phyloP scores from a whole-genome alignment of 2,797 vertebrate species.

The Paguma larvata region DNA sequence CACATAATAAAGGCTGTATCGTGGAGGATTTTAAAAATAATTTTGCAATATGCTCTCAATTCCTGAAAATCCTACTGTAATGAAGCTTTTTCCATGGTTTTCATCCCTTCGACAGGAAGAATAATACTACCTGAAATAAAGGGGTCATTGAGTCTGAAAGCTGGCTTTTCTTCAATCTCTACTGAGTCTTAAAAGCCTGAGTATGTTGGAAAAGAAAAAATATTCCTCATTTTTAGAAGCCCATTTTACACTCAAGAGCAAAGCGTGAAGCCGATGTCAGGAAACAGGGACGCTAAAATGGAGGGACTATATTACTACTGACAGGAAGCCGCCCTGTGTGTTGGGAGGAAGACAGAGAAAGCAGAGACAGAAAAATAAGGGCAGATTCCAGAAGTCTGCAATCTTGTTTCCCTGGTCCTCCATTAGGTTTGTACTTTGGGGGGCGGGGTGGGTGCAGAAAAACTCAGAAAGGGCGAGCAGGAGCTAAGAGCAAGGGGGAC shows the following conservation, averaged over 20 bases:
- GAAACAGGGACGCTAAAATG: neutral
- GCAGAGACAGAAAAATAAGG: neutral
- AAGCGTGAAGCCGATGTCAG: neutral
- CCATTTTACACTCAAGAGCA: neutral
- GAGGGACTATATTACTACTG: too few species aligned
- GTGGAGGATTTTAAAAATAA: neutral
- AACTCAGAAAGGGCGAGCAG: too few species aligned
- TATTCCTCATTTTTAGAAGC: neutral
- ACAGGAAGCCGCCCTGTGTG: neutral
- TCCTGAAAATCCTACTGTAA: neutral
- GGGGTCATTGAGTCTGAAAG: neutral
- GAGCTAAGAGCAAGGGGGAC: neutral
- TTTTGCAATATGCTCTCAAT: neutral
- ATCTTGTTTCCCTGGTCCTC: too few species aligned
- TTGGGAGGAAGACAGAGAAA: neutral
- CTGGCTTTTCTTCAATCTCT: neutral
- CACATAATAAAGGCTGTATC: neutral
- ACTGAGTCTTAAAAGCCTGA: neutral
- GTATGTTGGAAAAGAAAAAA: neutral
- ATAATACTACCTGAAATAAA: neutral
- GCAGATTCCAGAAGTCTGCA: accelerated
- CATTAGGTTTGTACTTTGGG: neutral
- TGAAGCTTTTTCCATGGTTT: neutral
- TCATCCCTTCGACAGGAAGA: neutral
- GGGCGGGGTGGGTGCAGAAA: neutral